Evolutionary conservation across 2,888 invertebrate genomes (phyloP).

Genomic region (Deilephila porcellus): DNA sequence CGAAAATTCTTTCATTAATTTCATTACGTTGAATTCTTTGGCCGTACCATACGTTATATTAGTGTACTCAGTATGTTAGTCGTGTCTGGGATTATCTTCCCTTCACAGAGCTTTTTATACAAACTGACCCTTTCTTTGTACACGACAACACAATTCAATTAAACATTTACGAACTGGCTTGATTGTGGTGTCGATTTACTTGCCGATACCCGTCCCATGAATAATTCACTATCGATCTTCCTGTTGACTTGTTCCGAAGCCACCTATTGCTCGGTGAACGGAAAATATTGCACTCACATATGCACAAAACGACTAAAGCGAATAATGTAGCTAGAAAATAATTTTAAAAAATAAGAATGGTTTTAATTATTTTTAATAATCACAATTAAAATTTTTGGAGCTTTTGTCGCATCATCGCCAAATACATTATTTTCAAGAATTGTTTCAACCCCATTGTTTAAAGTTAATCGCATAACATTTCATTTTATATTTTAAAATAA

Average conservation of each 20-base stretch:
- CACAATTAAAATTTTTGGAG: too few species aligned
- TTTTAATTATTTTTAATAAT: too few species aligned
- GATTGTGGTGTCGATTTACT: conserved; percentile 65
- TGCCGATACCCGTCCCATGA: conserved; percentile 53
- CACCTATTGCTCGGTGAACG: conserved; percentile 37
- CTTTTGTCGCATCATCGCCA: too few species aligned
- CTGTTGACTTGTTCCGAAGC: conserved; percentile 46
- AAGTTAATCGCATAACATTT: too few species aligned
- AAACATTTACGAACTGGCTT: conserved; percentile 59
- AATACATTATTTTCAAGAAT: too few species aligned
- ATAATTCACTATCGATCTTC: conserved; percentile 62
- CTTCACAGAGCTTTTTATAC: conserved; percentile 51
- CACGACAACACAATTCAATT: conserved; percentile 68
- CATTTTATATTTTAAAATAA: too few species aligned
- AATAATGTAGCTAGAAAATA: background rate
- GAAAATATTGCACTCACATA: conserved; percentile 35
- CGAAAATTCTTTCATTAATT: background rate
- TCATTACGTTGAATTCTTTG: background rate
- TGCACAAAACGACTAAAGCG: background rate
- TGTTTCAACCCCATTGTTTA: too few species aligned
- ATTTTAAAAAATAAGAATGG: too few species aligned
- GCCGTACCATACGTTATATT: background rate
- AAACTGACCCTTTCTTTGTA: conserved; percentile 58
- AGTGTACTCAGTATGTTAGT: conserved; percentile 23
- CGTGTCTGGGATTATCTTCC: conserved; percentile 34